Evolutionary conservation across 2,797 vertebrate genomes (phyloP).

Genomic region (Helicolenus hilgendorfi): DNA sequence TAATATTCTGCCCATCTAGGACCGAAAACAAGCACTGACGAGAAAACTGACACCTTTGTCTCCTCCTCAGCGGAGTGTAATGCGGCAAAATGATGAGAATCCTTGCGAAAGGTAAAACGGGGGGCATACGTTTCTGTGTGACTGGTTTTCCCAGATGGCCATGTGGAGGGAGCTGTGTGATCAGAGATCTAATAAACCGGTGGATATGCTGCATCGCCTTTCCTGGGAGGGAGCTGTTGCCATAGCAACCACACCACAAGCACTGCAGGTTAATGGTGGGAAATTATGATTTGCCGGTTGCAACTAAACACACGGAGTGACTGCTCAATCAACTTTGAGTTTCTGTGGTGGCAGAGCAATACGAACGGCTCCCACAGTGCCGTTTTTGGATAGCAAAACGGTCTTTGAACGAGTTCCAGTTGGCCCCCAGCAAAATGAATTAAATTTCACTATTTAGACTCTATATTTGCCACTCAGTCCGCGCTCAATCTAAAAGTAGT

Average conservation of each 20-base stretch:
- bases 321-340: slow-evolving; percentile 54
- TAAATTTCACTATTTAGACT: slow-evolving; percentile 1
- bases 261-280: slow-evolving; percentile 82
- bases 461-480: not conserved
- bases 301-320: slow-evolving; percentile 44
- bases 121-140: slow-evolving; percentile 58
- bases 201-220: slow-evolving; percentile 83
- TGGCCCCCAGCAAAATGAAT: not conserved
- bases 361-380: not conserved
- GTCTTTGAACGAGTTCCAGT: slow-evolving; percentile 12
- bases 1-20: slow-evolving; percentile 24
- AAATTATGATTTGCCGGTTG: slow-evolving; percentile 77
- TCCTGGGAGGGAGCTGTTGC: slow-evolving; percentile 79
- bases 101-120: slow-evolving; percentile 67
- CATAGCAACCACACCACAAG: slow-evolving; percentile 80
- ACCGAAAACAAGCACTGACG: slow-evolving; percentile 29
- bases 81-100: slow-evolving; percentile 54
- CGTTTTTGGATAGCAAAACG: slow-evolving; percentile 1
- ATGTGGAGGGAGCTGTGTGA: slow-evolving; percentile 82
- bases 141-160: slow-evolving; percentile 78
- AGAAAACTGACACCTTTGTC: slow-evolving; percentile 35
- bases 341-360: slow-evolving; percentile 8
- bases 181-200: slow-evolving; percentile 86
- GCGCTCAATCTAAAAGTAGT: not conserved
- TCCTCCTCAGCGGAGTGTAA: slow-evolving; percentile 25